phyloP scores from a whole-genome alignment of 2,113 vertebrate species.

The Gopherus flavomarginatus region DNA sequence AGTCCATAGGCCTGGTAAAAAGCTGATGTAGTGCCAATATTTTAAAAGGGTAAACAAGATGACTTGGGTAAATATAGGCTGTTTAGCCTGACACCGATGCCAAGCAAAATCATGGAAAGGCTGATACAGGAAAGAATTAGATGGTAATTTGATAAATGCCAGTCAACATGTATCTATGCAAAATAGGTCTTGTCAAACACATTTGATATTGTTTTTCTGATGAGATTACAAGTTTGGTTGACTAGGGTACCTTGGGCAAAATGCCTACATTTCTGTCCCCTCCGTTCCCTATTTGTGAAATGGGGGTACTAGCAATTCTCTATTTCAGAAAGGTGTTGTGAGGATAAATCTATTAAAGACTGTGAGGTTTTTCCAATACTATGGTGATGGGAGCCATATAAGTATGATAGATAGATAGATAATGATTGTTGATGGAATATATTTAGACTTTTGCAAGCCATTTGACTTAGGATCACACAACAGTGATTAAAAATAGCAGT shows the following conservation, averaged over 20 bases:
- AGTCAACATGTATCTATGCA: neutral
- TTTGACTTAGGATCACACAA: neutral
- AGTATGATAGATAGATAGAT: neutral
- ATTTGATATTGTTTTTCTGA: neutral
- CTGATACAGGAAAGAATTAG: neutral
- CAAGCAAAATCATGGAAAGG: neutral
- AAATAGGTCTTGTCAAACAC: neutral
- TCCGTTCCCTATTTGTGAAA: neutral
- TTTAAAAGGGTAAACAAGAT: neutral
- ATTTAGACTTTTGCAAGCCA: neutral
- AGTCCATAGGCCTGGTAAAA: neutral
- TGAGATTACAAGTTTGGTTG: neutral
- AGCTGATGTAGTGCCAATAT: neutral
- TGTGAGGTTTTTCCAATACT: neutral
- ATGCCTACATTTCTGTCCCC: neutral
- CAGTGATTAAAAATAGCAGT: neutral
- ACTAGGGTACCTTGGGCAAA: neutral
- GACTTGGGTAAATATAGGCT: neutral
- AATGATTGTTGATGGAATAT: neutral
- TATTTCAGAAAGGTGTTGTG: neutral
- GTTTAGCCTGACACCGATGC: neutral
- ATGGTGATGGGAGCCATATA: neutral
- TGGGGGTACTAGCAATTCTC: neutral
- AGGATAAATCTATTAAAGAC: neutral
- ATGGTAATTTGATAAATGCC: neutral